A percentile compares a stretch with the other conserved stretches of the same genome.
Conservation (phyloP, 2,113 vertebrate species). For the Brachypteracias leptosomus region DNA sequence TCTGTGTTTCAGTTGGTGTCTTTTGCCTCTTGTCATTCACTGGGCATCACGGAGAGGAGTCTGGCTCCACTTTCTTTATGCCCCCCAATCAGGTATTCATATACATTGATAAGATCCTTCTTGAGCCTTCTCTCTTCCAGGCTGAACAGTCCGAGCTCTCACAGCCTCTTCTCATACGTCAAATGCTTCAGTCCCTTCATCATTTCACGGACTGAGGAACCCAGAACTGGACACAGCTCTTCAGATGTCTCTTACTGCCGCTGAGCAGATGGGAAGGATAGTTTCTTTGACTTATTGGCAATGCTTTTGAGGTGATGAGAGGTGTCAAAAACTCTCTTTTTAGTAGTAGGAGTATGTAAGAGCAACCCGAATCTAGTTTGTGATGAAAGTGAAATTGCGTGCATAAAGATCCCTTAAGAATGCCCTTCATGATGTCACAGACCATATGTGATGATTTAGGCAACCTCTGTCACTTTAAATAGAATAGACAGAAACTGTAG, state of each 20-base stretch:
- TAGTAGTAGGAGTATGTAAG: background rate
- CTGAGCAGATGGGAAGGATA: background rate
- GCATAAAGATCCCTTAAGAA: background rate
- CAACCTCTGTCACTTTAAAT: background rate
- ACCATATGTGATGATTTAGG: background rate
- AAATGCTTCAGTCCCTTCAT: background rate
- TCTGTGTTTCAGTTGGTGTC: background rate
- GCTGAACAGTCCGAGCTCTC: background rate
- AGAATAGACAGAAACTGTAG: background rate
- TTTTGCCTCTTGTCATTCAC: background rate
- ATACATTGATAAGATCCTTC: background rate
- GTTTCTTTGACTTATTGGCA: background rate
- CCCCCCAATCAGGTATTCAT: background rate
- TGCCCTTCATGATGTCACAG: background rate
- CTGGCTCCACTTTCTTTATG: background rate
- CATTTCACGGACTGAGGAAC: background rate
- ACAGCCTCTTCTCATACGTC: background rate
- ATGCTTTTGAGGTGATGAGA: background rate
- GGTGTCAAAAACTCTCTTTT: background rate
- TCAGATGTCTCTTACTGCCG: background rate
- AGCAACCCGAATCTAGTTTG: background rate
- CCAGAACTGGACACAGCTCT: background rate
- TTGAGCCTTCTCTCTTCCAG: background rate
- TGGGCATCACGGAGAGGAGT: background rate
- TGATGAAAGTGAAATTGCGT: background rate